These are phyloP conservation scores for Ceratina australensis DNA, from an alignment of 1,140 invertebrate species.

Conservation along the genomic window DNA sequence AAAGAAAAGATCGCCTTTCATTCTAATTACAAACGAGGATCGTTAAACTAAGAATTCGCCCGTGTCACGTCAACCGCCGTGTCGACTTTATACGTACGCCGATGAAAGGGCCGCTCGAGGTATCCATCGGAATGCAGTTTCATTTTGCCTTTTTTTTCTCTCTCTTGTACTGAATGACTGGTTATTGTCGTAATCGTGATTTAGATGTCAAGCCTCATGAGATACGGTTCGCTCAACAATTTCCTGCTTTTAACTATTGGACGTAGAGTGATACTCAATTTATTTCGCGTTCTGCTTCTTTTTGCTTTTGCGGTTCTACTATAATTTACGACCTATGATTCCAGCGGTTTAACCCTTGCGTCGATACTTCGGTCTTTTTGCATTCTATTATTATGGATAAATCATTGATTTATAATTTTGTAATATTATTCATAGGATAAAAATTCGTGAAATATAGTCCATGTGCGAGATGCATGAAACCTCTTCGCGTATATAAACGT, in stretches of 20 bases:
- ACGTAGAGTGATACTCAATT: background rate
- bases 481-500: constrained; percentile 21
- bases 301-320: no score
- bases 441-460: no score
- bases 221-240: background rate
- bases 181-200: background rate
- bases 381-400: no score
- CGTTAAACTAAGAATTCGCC: constrained; percentile 29
- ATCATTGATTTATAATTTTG: no score
- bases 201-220: background rate
- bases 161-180: background rate
- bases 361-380: no score
- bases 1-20: constrained; percentile 20
- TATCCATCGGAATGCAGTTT: background rate
- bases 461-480: background rate
- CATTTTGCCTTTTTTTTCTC: background rate
- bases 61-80: constrained; percentile 8
- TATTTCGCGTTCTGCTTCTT: no score
- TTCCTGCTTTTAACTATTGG: background rate
- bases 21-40: constrained; percentile 22
- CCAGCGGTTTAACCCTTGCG: no score
- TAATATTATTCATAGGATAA: no score
- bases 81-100: background rate
- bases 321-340: background rate
- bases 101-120: background rate